phyloP scores from a whole-genome alignment of 2,113 vertebrate genomes.

The Entomyzon cyanotis region DNA sequence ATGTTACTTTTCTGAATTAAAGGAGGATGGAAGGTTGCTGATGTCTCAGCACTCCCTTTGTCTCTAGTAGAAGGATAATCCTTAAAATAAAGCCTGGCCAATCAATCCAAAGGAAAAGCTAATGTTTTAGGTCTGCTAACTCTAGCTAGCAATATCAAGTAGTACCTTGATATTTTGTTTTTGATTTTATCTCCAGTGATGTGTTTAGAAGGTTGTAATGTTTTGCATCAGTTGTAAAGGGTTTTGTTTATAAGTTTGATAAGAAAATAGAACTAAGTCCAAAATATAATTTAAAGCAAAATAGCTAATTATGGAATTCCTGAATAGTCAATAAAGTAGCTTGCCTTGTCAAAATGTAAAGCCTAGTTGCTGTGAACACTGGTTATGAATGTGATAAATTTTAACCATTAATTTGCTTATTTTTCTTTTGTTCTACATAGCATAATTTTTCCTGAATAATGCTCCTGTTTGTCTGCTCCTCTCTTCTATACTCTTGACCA shows the following conservation, averaged over 20 bases:
- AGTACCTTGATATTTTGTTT: background rate
- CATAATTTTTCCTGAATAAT: background rate
- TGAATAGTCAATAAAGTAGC: background rate
- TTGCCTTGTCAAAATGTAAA: background rate
- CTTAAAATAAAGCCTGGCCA: background rate
- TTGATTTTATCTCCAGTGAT: background rate
- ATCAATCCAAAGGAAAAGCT: fast-evolving
- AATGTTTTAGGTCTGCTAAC: background rate
- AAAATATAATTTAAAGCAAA: background rate
- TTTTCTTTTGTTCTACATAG: background rate
- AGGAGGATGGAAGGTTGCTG: background rate
- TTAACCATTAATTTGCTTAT: background rate
- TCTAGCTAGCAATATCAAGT: background rate
- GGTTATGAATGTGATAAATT: background rate
- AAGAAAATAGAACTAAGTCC: background rate
- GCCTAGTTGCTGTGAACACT: background rate
- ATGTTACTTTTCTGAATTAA: background rate
- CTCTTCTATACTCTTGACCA: background rate
- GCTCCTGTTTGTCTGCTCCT: background rate
- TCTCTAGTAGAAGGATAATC: background rate
- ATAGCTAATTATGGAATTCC: background rate
- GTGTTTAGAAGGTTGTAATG: background rate
- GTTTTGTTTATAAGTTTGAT: background rate
- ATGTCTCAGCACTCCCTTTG: background rate
- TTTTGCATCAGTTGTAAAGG: background rate